Percentiles rank a stretch among this genome's conserved stretches.
These are phyloP conservation scores for Chlorocebus sabaeus DNA, from an alignment of 2,113 vertebrate genomes.

Conservation along the genomic window DNA sequence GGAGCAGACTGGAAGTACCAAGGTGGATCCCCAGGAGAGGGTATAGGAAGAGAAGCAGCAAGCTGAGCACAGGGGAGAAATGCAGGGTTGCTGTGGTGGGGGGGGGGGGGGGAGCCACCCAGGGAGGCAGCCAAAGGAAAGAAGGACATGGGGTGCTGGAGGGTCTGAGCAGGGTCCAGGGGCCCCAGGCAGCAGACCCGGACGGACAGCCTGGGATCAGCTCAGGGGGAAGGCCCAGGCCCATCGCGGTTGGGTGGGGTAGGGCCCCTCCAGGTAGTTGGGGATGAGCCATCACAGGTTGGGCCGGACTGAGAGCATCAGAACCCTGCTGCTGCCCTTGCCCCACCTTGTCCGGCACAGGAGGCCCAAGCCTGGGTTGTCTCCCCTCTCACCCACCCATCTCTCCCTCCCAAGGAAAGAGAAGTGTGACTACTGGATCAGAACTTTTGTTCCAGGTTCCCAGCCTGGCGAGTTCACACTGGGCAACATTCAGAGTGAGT, in stretches of 20 bases:
- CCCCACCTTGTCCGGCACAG: background rate
- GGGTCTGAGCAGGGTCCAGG: background rate
- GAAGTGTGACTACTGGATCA: slow-evolving; percentile 83
- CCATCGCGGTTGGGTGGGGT: background rate
- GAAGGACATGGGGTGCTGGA: background rate
- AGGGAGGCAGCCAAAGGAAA: background rate
- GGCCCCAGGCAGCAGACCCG: background rate
- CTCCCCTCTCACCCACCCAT: no score
- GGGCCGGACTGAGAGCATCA: background rate
- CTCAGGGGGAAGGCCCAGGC: background rate
- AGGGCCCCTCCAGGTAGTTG: background rate
- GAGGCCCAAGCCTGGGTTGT: background rate
- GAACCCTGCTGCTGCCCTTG: background rate
- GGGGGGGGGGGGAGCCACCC: background rate
- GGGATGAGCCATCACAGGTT: background rate
- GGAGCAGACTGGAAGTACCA: background rate
- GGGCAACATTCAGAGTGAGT: slow-evolving; percentile 54
- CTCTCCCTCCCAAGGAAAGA: slow-evolving; percentile 76
- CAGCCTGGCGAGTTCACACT: slow-evolving; percentile 83
- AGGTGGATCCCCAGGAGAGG: background rate
- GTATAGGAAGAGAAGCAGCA: background rate
- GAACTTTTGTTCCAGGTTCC: slow-evolving; percentile 83
- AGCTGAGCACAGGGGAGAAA: background rate
- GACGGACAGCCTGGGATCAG: background rate
- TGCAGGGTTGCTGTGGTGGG: no score